Conservation (phyloP, 2,797 vertebrate genomes). For the Denticeps clupeoides region DNA sequence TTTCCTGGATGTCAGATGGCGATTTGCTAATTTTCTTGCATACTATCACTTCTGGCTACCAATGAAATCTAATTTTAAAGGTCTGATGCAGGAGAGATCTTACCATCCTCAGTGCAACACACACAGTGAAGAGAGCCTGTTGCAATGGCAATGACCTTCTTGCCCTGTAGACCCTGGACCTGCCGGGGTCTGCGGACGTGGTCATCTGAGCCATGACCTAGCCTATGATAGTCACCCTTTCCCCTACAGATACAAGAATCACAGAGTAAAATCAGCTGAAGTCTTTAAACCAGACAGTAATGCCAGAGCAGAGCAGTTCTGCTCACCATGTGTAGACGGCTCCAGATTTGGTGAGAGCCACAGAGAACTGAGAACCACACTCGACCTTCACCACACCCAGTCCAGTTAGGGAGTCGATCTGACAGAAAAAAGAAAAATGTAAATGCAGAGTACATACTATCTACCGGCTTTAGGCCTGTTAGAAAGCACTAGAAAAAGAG, state of each 20-base stretch:
- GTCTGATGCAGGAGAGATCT: too few relatives aligned
- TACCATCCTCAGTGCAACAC: slow-evolving; percentile 97
- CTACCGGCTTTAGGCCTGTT: too few relatives aligned
- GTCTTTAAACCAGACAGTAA: too few relatives aligned
- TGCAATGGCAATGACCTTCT: slow-evolving; percentile 98
- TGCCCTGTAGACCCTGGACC: slow-evolving; percentile 94
- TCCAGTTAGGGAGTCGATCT: slow-evolving; percentile 95
- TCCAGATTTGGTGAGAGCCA: slow-evolving; percentile 91
- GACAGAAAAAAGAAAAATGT: slow-evolving; percentile 10
- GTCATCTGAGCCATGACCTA: slow-evolving; percentile 95
- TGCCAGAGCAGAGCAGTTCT: too few relatives aligned
- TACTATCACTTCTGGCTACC: too few relatives aligned
- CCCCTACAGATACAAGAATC: slow-evolving; percentile 71
- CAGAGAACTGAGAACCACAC: slow-evolving; percentile 96
- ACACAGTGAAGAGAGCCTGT: slow-evolving; percentile 96
- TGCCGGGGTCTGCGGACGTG: slow-evolving; percentile 90
- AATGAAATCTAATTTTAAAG: too few relatives aligned
- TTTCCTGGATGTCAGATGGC: too few relatives aligned
- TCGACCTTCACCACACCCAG: slow-evolving; percentile 95
- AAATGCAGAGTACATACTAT: too few relatives aligned
- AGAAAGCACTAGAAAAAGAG: background rate
- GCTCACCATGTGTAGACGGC: slow-evolving; percentile 91
- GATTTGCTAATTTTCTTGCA: too few relatives aligned
- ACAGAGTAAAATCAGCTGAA: too few relatives aligned
- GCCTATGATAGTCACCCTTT: slow-evolving; percentile 93